phyloP scores from a whole-genome alignment of 2,797 vertebrate species.

The Borostomias antarcticus region DNA sequence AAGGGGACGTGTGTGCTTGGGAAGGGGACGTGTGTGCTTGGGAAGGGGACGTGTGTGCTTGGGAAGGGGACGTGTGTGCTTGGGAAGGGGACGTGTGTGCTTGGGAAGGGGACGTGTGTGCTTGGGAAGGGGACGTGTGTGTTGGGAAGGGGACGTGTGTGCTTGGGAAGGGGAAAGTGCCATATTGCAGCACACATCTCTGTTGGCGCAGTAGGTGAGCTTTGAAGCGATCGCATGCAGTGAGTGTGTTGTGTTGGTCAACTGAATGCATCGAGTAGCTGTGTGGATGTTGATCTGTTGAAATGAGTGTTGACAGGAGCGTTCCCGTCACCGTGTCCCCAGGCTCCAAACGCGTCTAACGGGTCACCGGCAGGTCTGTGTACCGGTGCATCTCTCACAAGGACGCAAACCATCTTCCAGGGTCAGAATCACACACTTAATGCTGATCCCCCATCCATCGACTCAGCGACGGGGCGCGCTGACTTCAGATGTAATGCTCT shows the following conservation, averaged over 20 bases:
- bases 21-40: too few species aligned
- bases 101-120: too few species aligned
- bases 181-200: neutral
- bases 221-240: slow-evolving; percentile 55
- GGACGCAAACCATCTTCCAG: slow-evolving; percentile 29
- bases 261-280: slow-evolving; percentile 46
- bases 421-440: neutral
- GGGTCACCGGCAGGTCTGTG: slow-evolving; percentile 75
- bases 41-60: too few species aligned
- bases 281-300: slow-evolving; percentile 36
- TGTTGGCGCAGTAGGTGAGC: neutral
- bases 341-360: slow-evolving; percentile 68
- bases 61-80: too few species aligned
- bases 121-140: too few species aligned
- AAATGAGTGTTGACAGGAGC: slow-evolving; percentile 57
- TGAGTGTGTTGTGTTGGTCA: slow-evolving; percentile 53
- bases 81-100: too few species aligned
- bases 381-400: slow-evolving; percentile 58
- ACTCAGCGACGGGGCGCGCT: too few species aligned
- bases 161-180: neutral
- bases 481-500: too few species aligned
- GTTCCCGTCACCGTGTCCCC: slow-evolving; percentile 59
- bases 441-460: neutral
- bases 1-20: too few species aligned
- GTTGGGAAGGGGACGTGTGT: too few species aligned